Conservation (phyloP, 2,797 vertebrate genomes). For the Gallinago stenura region DNA sequence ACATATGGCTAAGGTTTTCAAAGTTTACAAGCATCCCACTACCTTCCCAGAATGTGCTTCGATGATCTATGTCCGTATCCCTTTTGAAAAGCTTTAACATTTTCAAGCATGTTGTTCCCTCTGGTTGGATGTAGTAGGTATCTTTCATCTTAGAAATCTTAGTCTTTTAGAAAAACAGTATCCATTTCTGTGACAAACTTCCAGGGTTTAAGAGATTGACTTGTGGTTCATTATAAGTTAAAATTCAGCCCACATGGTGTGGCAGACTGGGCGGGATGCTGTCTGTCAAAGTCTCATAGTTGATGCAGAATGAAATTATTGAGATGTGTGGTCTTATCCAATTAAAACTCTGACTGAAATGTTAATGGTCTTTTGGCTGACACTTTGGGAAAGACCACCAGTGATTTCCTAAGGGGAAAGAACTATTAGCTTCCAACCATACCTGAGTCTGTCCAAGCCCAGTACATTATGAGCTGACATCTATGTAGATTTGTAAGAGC, state of each 20-base stretch:
- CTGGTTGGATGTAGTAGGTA: not conserved
- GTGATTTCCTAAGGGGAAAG: conserved; percentile 15
- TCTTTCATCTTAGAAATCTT: not conserved
- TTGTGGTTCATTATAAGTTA: not conserved
- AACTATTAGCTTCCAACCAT: not conserved
- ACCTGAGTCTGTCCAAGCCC: not conserved
- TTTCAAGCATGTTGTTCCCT: not conserved
- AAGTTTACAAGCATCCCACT: not conserved
- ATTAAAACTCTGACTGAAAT: conserved; percentile 28
- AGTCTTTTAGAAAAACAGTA: not conserved
- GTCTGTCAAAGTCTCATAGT: not conserved
- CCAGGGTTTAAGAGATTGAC: not conserved
- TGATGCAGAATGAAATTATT: not conserved
- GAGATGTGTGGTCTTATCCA: not conserved
- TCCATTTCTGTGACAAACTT: not conserved
- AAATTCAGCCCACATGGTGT: not conserved
- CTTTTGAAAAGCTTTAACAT: not conserved
- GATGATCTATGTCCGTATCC: not conserved
- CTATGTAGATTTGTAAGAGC: not conserved
- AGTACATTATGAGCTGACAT: not conserved
- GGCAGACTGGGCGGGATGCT: not conserved
- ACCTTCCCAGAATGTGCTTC: not conserved
- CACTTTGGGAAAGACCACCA: conserved; percentile 1
- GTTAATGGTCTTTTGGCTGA: not conserved
- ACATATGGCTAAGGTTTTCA: not conserved